phyloP scores from a whole-genome alignment of 2,113 vertebrate species.

The Zapornia atra region DNA sequence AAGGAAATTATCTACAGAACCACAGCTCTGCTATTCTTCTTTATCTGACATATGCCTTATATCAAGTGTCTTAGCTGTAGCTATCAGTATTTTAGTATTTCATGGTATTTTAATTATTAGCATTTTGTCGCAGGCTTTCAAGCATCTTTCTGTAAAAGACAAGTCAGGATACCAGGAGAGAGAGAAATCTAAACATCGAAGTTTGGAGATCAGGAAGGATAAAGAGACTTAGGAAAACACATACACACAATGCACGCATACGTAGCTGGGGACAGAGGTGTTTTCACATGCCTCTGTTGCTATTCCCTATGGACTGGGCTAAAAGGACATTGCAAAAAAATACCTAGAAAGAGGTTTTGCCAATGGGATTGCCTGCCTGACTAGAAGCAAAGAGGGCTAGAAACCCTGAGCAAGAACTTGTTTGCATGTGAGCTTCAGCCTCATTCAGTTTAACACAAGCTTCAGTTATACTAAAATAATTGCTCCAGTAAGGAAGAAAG shows the following conservation, averaged over 20 bases:
- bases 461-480: background rate
- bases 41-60: background rate
- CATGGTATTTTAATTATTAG: background rate
- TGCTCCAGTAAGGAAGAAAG: background rate
- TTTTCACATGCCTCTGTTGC: background rate
- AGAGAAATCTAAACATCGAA: background rate
- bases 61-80: background rate
- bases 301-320: background rate
- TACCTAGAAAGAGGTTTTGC: background rate
- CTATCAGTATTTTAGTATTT: background rate
- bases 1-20: background rate
- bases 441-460: background rate
- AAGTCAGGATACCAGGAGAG: background rate
- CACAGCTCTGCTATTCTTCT: background rate
- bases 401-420: background rate
- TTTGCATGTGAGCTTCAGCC: background rate
- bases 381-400: background rate
- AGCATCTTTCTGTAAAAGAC: background rate
- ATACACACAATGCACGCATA: background rate
- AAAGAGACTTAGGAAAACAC: background rate
- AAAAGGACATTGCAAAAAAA: background rate
- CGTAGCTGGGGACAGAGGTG: accelerated
- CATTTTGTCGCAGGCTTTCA: background rate
- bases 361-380: background rate
- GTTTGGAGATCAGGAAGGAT: background rate